Evolutionary conservation across 2,888 invertebrate genomes (phyloP).

Genomic region (Ceraclea dissimilis): DNA sequence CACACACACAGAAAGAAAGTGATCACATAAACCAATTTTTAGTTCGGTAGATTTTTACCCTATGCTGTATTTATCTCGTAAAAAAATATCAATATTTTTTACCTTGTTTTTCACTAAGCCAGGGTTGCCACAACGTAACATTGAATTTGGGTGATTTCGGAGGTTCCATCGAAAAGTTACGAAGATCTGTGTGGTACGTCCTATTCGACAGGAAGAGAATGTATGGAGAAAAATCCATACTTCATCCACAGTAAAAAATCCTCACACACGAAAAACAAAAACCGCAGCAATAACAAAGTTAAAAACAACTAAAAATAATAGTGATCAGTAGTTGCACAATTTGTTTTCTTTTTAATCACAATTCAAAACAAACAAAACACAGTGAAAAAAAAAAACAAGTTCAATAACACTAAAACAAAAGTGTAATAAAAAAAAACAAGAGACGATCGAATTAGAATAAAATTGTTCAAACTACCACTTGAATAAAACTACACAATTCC

Average conservation of each 20-base stretch:
- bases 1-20: too few relatives aligned
- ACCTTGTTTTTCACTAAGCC: slow-evolving; percentile 31
- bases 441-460: too few relatives aligned
- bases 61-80: too few relatives aligned
- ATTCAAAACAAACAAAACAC: not conserved
- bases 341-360: too few relatives aligned
- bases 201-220: slow-evolving; percentile 39
- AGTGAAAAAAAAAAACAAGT: too few relatives aligned
- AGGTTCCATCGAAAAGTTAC: slow-evolving; percentile 37
- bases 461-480: too few relatives aligned
- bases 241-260: slow-evolving; percentile 5
- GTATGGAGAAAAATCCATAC: slow-evolving; percentile 45
- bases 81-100: not conserved
- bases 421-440: not conserved
- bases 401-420: not conserved
- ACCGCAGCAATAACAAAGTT: not conserved
- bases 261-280: not conserved
- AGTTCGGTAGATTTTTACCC: too few relatives aligned
- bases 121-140: slow-evolving; percentile 46
- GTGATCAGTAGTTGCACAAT: not conserved
- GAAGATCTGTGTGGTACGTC: slow-evolving; percentile 35
- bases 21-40: too few relatives aligned
- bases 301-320: too few relatives aligned
- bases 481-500: too few relatives aligned
- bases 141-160: slow-evolving; percentile 48